Evolutionary conservation across 1,140 invertebrate species (phyloP).

Genomic region (Melanaphis sacchari): DNA sequence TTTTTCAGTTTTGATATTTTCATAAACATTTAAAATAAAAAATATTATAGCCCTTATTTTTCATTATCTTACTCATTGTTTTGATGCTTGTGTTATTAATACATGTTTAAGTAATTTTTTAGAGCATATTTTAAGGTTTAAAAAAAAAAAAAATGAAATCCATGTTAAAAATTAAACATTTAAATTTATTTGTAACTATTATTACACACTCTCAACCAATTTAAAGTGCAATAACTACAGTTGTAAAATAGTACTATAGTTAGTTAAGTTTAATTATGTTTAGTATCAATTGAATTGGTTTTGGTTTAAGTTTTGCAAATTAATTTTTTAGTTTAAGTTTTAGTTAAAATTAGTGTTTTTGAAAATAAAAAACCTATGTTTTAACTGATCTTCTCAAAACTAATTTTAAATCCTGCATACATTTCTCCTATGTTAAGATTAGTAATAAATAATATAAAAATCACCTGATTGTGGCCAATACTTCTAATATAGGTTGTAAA

Average conservation of each 20-base stretch:
- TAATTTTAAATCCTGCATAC: background rate
- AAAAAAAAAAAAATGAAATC: too few relatives aligned
- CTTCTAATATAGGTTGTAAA: background rate
- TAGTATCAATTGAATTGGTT: background rate
- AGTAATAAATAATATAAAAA: background rate
- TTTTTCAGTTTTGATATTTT: too few relatives aligned
- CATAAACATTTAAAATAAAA: too few relatives aligned
- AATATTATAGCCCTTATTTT: too few relatives aligned
- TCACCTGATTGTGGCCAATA: background rate
- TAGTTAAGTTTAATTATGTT: too few relatives aligned
- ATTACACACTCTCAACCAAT: background rate
- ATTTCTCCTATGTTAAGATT: background rate
- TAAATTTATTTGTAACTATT: background rate
- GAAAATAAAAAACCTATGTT: background rate
- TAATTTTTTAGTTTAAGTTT: too few relatives aligned
- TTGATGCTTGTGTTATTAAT: background rate
- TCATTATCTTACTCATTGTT: too few relatives aligned
- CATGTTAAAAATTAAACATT: too few relatives aligned
- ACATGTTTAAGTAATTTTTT: too few relatives aligned
- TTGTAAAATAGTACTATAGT: too few relatives aligned
- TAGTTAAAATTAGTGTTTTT: background rate
- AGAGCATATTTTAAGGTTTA: too few relatives aligned
- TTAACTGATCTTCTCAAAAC: background rate
- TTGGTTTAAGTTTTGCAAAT: background rate
- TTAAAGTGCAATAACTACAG: background rate